These are phyloP conservation scores for Patiria pectinifera DNA, from an alignment of 53 echinoderm and acorn worm genomes.

Conservation along the genomic window DNA sequence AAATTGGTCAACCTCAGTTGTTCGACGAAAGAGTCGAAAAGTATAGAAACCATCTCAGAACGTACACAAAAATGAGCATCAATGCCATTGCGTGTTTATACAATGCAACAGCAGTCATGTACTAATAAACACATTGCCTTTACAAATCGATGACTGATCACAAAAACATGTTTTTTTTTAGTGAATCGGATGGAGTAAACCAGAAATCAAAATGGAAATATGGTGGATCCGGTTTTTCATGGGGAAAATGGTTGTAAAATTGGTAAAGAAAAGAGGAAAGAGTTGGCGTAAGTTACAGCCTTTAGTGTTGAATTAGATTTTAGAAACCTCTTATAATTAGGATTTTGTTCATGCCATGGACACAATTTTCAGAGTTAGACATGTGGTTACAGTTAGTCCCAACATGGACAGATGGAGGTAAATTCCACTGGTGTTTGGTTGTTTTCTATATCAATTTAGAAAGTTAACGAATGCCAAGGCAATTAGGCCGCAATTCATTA, in stretches of 20 bases:
- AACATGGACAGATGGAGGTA: not conserved
- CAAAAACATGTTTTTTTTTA: not conserved
- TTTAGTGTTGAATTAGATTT: too few species aligned
- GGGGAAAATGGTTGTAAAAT: too few species aligned
- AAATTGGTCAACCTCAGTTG: not conserved
- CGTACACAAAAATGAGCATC: not conserved
- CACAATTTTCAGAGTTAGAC: not conserved
- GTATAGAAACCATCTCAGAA: not conserved
- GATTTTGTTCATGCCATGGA: not conserved
- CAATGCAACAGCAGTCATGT: not conserved
- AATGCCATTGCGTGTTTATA: not conserved
- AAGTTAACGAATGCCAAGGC: not conserved
- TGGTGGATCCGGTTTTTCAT: too few species aligned
- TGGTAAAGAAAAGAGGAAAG: too few species aligned
- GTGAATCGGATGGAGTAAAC: too few species aligned
- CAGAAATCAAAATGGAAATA: too few species aligned
- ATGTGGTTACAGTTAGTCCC: not conserved
- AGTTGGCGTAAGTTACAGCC: too few species aligned
- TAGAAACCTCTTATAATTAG: not conserved
- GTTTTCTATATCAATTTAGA: not conserved
- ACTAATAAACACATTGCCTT: not conserved
- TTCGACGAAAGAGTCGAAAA: not conserved
- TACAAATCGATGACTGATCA: not conserved
- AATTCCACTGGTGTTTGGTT: not conserved
- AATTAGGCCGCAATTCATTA: constrained; percentile 12